phyloP scores from a whole-genome alignment of 2,797 vertebrate genomes.

The Acipenser ruthenus region DNA sequence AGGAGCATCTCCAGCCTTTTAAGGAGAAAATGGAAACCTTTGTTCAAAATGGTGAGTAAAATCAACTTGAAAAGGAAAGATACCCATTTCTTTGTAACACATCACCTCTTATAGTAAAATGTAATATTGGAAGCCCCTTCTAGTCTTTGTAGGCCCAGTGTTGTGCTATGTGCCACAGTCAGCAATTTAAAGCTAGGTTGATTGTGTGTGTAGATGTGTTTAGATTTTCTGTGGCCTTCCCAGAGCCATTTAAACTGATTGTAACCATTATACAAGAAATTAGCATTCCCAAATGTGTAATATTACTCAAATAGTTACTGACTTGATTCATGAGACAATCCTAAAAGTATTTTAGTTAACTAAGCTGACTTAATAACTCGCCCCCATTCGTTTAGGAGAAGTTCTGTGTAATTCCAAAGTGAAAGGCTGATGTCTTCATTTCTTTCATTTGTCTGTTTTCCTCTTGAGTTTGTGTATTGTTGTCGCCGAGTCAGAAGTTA shows the following conservation, averaged over 20 bases:
- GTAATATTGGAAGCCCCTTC: no score
- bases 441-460: slow-evolving; percentile 5
- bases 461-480: slow-evolving; percentile 3
- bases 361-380: neutral
- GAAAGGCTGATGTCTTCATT: neutral
- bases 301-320: slow-evolving; percentile 28
- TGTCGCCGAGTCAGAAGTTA: neutral
- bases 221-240: slow-evolving; percentile 18
- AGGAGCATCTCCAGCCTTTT: slow-evolving; percentile 84
- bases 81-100: neutral
- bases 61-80: neutral
- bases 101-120: no score
- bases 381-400: neutral
- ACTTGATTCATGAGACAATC: slow-evolving; percentile 20
- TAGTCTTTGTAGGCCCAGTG: no score
- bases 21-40: slow-evolving; percentile 82
- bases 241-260: slow-evolving; percentile 18
- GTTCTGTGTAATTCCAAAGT: neutral
- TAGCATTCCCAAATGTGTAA: slow-evolving; percentile 23
- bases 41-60: slow-evolving; percentile 67
- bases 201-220: slow-evolving; percentile 18
- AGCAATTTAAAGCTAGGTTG: neutral
- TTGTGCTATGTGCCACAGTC: no score
- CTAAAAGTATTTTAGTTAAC: neutral
- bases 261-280: slow-evolving; percentile 19